These are phyloP conservation scores for Podiceps cristatus DNA, from an alignment of 2,113 vertebrate genomes.

Conservation along the genomic window DNA sequence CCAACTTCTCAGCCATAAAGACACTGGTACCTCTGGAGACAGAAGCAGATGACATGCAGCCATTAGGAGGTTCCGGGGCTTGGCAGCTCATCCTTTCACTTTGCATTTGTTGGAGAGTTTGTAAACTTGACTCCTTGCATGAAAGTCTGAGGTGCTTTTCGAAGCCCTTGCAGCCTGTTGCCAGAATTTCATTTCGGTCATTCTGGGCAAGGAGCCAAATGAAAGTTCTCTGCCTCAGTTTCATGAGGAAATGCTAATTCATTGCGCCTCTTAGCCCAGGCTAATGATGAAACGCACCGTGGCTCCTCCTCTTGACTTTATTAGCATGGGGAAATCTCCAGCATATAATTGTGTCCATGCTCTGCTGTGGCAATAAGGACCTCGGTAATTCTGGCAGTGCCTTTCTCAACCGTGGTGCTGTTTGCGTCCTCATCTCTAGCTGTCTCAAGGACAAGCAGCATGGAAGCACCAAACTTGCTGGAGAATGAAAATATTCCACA, in stretches of 20 bases:
- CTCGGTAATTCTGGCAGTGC: neutral
- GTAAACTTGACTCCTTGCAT: fast-evolving
- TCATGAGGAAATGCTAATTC: neutral
- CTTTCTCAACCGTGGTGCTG: neutral
- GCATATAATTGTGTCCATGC: neutral
- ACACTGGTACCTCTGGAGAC: fast-evolving
- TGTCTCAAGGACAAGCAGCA: neutral
- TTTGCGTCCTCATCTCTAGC: neutral
- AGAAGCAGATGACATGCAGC: fast-evolving
- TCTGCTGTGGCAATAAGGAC: neutral
- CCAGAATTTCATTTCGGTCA: neutral
- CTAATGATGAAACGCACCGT: neutral
- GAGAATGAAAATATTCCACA: neutral
- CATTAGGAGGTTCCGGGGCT: neutral
- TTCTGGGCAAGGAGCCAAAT: slow-evolving; percentile 10
- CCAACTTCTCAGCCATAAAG: neutral
- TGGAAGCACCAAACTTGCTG: neutral
- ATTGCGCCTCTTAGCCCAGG: neutral
- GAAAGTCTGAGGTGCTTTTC: neutral
- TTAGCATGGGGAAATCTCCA: neutral
- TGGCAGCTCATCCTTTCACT: neutral
- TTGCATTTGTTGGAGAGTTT: neutral
- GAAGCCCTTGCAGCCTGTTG: neutral
- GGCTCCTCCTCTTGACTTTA: slow-evolving; percentile 50
- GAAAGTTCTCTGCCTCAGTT: neutral